phyloP scores from a whole-genome alignment of 2,797 vertebrate species.

The Sebastes steindachneri region DNA sequence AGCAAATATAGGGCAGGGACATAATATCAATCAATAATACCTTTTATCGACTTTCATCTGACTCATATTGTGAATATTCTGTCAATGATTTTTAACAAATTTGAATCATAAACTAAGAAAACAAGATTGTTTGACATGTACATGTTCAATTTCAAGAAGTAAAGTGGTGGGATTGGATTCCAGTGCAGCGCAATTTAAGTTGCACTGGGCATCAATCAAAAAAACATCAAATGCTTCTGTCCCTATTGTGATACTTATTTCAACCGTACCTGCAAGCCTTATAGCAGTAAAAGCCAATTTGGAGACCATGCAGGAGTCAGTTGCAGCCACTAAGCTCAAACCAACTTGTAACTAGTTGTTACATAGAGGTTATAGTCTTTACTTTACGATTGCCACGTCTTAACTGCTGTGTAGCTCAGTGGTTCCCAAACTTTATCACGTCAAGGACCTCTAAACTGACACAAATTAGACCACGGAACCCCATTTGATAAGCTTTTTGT shows the following conservation, averaged over 20 bases:
- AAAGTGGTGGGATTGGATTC: background rate
- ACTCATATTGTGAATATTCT: background rate
- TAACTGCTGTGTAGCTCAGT: background rate
- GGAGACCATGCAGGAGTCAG: background rate
- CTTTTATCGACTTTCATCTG: accelerated
- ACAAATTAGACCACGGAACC: too few relatives aligned
- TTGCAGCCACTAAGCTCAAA: background rate
- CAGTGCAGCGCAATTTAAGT: background rate
- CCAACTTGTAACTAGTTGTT: background rate
- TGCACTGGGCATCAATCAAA: background rate
- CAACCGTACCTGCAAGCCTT: too few relatives aligned
- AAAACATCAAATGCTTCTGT: background rate
- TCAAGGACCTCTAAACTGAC: too few relatives aligned
- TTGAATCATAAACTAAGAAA: background rate
- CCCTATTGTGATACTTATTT: too few relatives aligned
- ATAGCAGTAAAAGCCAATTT: background rate
- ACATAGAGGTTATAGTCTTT: background rate
- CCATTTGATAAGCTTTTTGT: too few relatives aligned
- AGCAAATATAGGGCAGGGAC: background rate
- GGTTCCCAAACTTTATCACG: too few relatives aligned
- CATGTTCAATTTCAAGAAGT: background rate
- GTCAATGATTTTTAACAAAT: too few relatives aligned
- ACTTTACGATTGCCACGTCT: background rate
- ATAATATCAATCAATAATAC: background rate
- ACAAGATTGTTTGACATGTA: background rate